Base-by-base conservation (phyloP, 2,797 vertebrate genomes). In the Microcaecilia unicolor region DNA sequence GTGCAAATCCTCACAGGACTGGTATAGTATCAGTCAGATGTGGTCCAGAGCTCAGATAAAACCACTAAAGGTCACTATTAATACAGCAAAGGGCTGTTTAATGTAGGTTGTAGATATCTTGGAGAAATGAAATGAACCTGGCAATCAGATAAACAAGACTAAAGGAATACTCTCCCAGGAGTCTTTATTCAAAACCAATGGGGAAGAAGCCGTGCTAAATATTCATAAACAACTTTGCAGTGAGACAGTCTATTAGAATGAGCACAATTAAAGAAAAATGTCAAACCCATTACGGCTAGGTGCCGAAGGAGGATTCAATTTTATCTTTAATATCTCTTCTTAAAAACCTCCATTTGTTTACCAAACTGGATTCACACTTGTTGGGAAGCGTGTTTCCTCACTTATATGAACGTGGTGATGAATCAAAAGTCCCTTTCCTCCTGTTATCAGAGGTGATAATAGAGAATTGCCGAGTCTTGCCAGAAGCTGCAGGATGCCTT, bases 381-480 rank as follows among this genome's bases (percentile, higher is more conserved):
- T 44, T 20, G 25, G 28, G 16, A 51, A 48, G 22, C 13, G 48
- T 55, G 49, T 58, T 48, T 55, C 41, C 41, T 54, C 59, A 51
- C 52, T 64, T 58, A 42, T 59, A 44, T 34, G 39, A 59, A 67
- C 15, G 45, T 53, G 64, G 58, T 55, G 68, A 61, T 28, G 55
- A 66, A 60, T 51, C 34, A 25, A 32, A 72, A 74, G 41, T 34
- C 38, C 22, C 17, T 60, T 52, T 30, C 47, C 30, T 54, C 51
- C 31, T 49, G 31, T 51, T 55, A 51, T 24, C 48, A 15, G 31
- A 72, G 50, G 64, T 64, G 63, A 76, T 72, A 72, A 77, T 57
- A 24, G 62, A 70, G 53, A 71, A 52, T 15, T 31, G 34, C 34
- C 48, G 25, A 44, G 41, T 24, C 32, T 51, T 45, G 33, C 43